Evolutionary conservation across 2,888 invertebrate genomes (phyloP), one percentile per base, ranked within the genome.

Genomic region (Rhodophaea formosa): DNA sequence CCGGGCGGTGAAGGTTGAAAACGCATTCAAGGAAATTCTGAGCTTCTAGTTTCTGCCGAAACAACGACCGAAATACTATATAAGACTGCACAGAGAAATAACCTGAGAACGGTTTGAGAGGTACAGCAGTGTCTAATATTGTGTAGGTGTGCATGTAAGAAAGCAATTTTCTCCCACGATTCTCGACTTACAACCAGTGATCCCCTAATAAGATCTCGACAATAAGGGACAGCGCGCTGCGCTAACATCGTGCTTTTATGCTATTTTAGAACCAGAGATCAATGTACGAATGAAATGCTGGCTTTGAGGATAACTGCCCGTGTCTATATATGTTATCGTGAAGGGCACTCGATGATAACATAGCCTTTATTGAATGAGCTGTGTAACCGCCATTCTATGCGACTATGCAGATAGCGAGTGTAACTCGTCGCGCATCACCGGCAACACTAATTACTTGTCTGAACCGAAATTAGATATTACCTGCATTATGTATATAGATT

Each of bases 191-290:
- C 47, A 15, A 8, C 35, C 51, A 51, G 51, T 51, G 51, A 51
- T 35, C 32, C 51, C 51, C 51, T 51, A 51, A 51, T 51, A 51
- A 51, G 51, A 51, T 51, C 39, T 16, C 39, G 35, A 51, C 51
- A 51, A 51, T 51, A 51, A 51, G 51, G 51, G 51, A 51, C 51
- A 39, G 30, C n/a, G 16, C 51, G 35, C 17, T 16, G 35, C 35
- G 51, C 35, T 51, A 51, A 35, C 16, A 3, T 39, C 51, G 35
- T 51, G 51, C 51, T 51, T 51, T 51, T 35, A 43, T 53, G 43
- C 53, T 53, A 53, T 53, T 53, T 53, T 44, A 53, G 43, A 53
- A 43, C 43, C 53, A n/a, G 53, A 43, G 53, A 53, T 43, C 53
- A 53, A 53, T 43, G 53, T 44, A 53, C 53, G 43, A 44, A 7